A percentile compares a stretch with the other conserved stretches of the same genome.
Conservation (phyloP, 2,113 vertebrate genomes). For the Mobula birostris region DNA sequence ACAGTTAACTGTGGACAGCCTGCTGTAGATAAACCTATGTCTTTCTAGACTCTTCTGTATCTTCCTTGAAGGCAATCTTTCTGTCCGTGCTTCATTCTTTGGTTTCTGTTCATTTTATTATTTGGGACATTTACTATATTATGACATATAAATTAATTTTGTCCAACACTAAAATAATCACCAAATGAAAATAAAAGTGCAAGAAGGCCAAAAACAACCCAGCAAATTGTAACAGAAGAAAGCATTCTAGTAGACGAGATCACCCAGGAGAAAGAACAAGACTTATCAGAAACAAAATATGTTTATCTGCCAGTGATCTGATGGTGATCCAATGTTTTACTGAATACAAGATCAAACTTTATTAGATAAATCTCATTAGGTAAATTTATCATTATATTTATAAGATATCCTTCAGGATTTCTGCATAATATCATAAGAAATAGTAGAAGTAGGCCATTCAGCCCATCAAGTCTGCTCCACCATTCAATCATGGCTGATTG, state of each 20-base stretch:
- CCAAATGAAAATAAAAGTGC: neutral
- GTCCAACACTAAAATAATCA: neutral
- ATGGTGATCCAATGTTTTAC: too few relatives aligned
- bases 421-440: too few relatives aligned
- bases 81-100: neutral
- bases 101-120: neutral
- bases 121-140: neutral
- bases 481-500: too few relatives aligned
- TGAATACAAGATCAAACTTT: too few relatives aligned
- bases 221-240: neutral
- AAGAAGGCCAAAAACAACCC: neutral
- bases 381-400: too few relatives aligned
- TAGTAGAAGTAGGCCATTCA: too few relatives aligned
- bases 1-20: too few relatives aligned
- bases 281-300: neutral
- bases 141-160: neutral
- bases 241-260: neutral
- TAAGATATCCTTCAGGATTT: too few relatives aligned
- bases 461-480: too few relatives aligned
- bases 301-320: too few relatives aligned
- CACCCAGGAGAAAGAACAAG: neutral
- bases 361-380: too few relatives aligned
- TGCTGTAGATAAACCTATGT: neutral
- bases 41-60: neutral
- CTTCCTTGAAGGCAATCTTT: neutral